Percentiles rank a stretch among this genome's conserved stretches.
Conservation (phyloP, 2,113 vertebrate species). For the Petrocephalus zakoni region DNA sequence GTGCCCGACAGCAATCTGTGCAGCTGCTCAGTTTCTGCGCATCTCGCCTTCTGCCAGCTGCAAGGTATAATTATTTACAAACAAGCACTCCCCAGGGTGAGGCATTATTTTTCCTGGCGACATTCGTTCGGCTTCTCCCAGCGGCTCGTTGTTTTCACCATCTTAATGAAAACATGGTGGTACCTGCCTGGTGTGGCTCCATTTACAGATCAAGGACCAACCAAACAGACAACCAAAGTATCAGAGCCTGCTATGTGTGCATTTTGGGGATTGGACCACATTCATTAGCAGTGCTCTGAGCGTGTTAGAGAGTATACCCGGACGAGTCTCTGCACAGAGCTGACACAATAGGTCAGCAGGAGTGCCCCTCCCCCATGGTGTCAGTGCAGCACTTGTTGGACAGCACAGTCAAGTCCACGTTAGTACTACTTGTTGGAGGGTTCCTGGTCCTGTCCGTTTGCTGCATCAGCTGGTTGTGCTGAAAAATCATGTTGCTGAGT, state of each 20-base stretch:
- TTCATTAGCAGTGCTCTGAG: not conserved
- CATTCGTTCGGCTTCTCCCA: constrained; percentile 48
- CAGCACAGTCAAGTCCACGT: not conserved
- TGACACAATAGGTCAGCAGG: not conserved
- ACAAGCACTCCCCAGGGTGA: constrained; percentile 53
- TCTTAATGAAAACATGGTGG: constrained; percentile 21
- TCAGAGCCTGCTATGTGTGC: not conserved
- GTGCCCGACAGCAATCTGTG: not conserved
- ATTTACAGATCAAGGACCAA: constrained; percentile 4
- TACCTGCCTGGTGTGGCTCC: constrained; percentile 24
- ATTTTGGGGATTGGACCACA: not conserved
- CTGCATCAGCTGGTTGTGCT: not conserved
- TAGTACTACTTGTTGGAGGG: not conserved
- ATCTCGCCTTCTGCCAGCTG: constrained; percentile 44
- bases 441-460: not conserved
- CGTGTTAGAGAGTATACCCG: not conserved
- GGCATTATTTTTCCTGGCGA: constrained; percentile 46
- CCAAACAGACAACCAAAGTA: not conserved
- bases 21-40: constrained; percentile 18
- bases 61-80: constrained; percentile 58
- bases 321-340: not conserved
- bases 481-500: not conserved
- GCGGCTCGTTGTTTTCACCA: constrained; percentile 35
- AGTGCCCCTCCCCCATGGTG: not conserved
- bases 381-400: not conserved